These are phyloP conservation scores for Pardalotus punctatus DNA, from an alignment of 2,113 vertebrate species.

Conservation along the genomic window DNA sequence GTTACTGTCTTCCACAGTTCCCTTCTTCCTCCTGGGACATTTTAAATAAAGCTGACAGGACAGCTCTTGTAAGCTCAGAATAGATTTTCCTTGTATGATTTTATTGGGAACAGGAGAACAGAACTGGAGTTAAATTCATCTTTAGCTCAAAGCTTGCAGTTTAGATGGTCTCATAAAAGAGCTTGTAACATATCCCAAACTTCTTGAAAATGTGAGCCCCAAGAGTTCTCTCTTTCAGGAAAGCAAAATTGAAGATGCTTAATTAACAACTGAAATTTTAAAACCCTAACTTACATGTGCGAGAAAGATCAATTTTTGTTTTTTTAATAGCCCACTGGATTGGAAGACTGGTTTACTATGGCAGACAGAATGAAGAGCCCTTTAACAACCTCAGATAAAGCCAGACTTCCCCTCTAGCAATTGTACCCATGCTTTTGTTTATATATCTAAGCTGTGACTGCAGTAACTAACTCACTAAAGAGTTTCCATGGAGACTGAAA, in stretches of 20 bases:
- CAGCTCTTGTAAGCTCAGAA: background rate
- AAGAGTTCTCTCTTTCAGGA: background rate
- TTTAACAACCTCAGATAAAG: background rate
- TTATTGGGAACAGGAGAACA: background rate
- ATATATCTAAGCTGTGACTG: background rate
- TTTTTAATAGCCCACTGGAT: background rate
- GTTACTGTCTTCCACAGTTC: background rate
- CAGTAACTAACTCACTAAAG: background rate
- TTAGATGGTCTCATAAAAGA: background rate
- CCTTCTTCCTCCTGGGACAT: background rate
- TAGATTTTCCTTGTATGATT: background rate
- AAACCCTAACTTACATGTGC: background rate
- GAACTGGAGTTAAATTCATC: background rate
- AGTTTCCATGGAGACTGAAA: conserved; percentile 40
- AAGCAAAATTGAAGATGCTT: background rate
- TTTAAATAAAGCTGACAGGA: background rate
- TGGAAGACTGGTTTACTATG: background rate
- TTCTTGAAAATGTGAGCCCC: background rate
- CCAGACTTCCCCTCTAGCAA: background rate
- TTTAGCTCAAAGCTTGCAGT: background rate
- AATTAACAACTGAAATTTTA: background rate
- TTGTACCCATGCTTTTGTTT: background rate
- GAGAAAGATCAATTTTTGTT: background rate
- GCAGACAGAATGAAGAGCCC: background rate
- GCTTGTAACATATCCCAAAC: background rate